Evolutionary conservation across 92 coral and sea anemone genomes (phyloP).

Genomic region (Isaurus tuberculatus): DNA sequence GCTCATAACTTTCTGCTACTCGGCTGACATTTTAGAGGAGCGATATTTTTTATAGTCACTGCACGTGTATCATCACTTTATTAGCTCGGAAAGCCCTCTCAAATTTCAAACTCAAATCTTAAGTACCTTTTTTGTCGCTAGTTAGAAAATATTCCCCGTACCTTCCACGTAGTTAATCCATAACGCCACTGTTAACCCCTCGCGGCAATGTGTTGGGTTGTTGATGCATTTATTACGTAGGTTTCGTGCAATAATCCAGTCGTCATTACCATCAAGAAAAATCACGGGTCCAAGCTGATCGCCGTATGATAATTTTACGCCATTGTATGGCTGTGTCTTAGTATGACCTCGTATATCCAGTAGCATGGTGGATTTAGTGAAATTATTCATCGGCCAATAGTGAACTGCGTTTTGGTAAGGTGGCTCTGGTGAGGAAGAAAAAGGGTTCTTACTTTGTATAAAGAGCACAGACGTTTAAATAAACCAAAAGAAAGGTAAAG

Average conservation of each 20-base stretch:
- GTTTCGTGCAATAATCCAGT: constrained; percentile 47
- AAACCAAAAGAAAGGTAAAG: too few relatives aligned
- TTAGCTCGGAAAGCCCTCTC: too few relatives aligned
- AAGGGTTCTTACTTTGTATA: not conserved
- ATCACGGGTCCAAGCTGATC: constrained; percentile 88
- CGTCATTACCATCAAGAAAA: constrained; percentile 75
- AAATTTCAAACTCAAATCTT: too few relatives aligned
- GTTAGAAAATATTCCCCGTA: not conserved
- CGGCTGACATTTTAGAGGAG: too few relatives aligned
- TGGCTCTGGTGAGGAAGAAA: constrained; percentile 40
- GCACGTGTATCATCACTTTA: too few relatives aligned
- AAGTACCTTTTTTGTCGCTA: too few relatives aligned
- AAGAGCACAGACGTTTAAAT: too few relatives aligned
- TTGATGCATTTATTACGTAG: constrained; percentile 68
- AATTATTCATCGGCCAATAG: constrained; percentile 78
- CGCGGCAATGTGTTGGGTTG: constrained; percentile 75
- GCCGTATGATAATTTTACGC: constrained; percentile 67
- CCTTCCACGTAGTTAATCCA: constrained; percentile 82
- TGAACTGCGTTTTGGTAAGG: constrained; percentile 72
- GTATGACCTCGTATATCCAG: constrained; percentile 77
- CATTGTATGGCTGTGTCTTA: constrained; percentile 55
- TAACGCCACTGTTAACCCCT: constrained; percentile 87
- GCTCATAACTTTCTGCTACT: too few relatives aligned
- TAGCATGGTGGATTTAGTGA: constrained; percentile 40
- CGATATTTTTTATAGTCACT: too few relatives aligned